phyloP scores from a whole-genome alignment of 2,113 vertebrate genomes.

The Entelurus aequoreus region DNA sequence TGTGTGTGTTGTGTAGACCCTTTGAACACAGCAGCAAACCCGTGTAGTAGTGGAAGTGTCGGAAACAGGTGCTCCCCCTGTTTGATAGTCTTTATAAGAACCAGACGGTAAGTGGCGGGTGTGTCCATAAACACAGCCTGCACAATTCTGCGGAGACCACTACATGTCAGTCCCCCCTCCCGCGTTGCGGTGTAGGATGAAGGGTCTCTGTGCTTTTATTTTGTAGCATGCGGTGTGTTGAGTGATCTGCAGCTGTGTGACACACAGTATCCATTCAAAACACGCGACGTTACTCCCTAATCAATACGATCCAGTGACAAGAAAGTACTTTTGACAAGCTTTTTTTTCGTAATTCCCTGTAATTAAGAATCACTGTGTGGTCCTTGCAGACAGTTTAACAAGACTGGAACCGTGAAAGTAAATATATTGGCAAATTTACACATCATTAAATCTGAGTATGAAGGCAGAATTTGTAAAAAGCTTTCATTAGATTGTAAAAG shows the following conservation, averaged over 20 bases:
- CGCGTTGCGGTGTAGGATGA: conserved; percentile 20
- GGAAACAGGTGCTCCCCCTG: conserved; percentile 73
- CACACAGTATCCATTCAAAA: background rate
- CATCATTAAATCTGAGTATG: too few species aligned
- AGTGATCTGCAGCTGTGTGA: background rate
- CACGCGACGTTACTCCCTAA: too few species aligned
- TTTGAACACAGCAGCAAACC: conserved; percentile 65
- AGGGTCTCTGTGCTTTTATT: background rate
- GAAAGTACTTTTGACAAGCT: background rate
- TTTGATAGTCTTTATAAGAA: conserved; percentile 77
- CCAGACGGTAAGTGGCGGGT: conserved; percentile 62
- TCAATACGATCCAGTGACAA: too few species aligned
- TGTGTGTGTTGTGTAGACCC: conserved; percentile 47
- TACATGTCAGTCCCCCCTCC: conserved; percentile 38
- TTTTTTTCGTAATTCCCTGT: background rate
- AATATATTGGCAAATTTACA: too few species aligned
- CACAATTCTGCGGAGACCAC: conserved; percentile 40
- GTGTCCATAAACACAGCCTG: conserved; percentile 63
- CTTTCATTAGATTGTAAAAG: too few species aligned
- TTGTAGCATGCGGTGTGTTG: background rate
- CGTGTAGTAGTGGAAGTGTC: conserved; percentile 69
- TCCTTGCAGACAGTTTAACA: too few species aligned
- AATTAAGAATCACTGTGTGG: background rate
- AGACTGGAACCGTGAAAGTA: too few species aligned
- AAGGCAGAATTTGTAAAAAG: too few species aligned